Evolutionary conservation across 2,113 vertebrate genomes (phyloP), one percentile per base, ranked within the genome.

Genomic region (Solea senegalensis): DNA sequence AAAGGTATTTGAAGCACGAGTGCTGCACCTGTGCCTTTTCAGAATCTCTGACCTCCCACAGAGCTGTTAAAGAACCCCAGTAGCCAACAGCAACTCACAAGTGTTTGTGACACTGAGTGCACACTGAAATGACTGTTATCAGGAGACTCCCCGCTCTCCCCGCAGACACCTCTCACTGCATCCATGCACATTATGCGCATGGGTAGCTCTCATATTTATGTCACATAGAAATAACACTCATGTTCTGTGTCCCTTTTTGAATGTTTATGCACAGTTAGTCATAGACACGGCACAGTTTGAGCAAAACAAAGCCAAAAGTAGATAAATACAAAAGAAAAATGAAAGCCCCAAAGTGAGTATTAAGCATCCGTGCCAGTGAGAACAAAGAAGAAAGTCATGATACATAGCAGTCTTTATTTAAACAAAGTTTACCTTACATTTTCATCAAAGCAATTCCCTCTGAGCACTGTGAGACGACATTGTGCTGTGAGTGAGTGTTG

Each of bases 31-130:
- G 76, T 69, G 76, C 68, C 72, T 67, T 76, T n/a, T 78, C 67
- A 80, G 52, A 63, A 64, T 80, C 64, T 83, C 73, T 76, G 74
- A 79, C 81, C 59, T 82, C 90, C 89, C 65, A 66, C 72, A 8
- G 83, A 76, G 83, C 65, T 69, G 55, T 52, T 86, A 70, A 86
- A 89, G 76, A 77, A 86, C 65, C 72, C 51, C 68, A 76, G 78
- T 72, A 77, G 83, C 87, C 77, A 74, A 66, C 71, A 82, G 79
- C 26, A 2, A 74, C 66, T 78, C 43, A 66, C 3, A 83, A 65
- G 55, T 27, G 27, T 68, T 62, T 60, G 69, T 76, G 73, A 87
- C 70, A 82, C 59, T 1, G 40, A 78, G 65, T 49, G 0, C 60
- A 82, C 43, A 53, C 65, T 40, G 65, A 61, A 67, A n/a, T 78